These are phyloP conservation scores for Crenichthys baileyi DNA, from an alignment of 2,797 vertebrate genomes.

Conservation along the genomic window DNA sequence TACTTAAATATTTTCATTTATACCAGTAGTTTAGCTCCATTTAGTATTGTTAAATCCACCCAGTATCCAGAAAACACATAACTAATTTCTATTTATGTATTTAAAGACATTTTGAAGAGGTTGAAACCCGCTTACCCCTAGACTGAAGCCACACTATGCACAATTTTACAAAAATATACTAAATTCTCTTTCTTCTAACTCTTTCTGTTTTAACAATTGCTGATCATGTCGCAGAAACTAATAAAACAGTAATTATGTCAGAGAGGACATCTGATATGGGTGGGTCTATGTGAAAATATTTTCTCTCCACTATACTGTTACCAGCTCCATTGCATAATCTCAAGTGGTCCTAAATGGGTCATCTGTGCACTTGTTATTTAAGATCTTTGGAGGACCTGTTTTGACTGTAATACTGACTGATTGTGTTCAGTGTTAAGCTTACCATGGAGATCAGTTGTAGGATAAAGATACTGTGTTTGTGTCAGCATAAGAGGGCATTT, in stretches of 20 bases:
- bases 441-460: constrained; percentile 57
- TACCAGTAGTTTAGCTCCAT: background rate
- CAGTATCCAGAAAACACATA: background rate
- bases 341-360: constrained; percentile 67
- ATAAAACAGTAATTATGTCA: constrained; percentile 42
- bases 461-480: constrained; percentile 56
- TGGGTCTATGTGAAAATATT: constrained; percentile 62
- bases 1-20: background rate
- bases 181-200: background rate
- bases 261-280: constrained; percentile 60
- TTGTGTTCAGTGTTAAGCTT: constrained; percentile 50
- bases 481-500: constrained; percentile 3
- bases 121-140: background rate
- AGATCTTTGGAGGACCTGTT: constrained; percentile 63
- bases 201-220: background rate
- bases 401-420: constrained; percentile 60
- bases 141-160: background rate
- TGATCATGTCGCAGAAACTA: constrained; percentile 20
- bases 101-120: background rate
- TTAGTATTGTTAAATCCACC: background rate
- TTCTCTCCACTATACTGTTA: constrained; percentile 71
- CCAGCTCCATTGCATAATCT: constrained; percentile 73
- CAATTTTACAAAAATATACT: background rate
- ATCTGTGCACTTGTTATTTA: constrained; percentile 73
- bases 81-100: background rate